Evolutionary conservation across 2,113 vertebrate genomes (phyloP).

Genomic region (Meriones unguiculatus): DNA sequence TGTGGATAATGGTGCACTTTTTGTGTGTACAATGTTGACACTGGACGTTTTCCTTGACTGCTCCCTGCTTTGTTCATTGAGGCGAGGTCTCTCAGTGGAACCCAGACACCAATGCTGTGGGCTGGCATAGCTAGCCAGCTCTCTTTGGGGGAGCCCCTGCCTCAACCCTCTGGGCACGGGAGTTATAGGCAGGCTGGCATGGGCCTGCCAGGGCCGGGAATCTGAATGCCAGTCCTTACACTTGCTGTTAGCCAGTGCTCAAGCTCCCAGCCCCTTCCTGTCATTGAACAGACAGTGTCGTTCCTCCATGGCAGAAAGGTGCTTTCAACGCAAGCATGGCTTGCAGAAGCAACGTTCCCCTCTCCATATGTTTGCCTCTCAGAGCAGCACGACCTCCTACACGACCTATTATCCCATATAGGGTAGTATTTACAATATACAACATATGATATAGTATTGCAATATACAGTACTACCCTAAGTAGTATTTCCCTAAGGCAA

Average conservation of each 20-base stretch:
- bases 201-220: too few species aligned
- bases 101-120: background rate
- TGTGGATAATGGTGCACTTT: background rate
- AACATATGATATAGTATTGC: too few species aligned
- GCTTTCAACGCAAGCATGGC: fast-evolving
- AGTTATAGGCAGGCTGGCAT: background rate
- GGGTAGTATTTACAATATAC: too few species aligned
- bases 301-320: background rate
- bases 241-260: background rate
- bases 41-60: background rate
- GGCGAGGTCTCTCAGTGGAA: background rate
- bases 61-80: background rate
- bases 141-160: too few species aligned
- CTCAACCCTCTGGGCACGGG: background rate
- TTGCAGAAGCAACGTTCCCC: background rate
- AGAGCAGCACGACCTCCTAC: background rate
- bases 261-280: background rate
- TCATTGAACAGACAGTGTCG: background rate
- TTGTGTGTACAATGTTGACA: too few species aligned
- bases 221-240: background rate
- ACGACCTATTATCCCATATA: too few species aligned
- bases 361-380: background rate
- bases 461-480: too few species aligned
- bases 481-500: background rate
- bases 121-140: background rate